phyloP scores from a whole-genome alignment of 2,797 vertebrate species.

The Phalloptychus januarius region DNA sequence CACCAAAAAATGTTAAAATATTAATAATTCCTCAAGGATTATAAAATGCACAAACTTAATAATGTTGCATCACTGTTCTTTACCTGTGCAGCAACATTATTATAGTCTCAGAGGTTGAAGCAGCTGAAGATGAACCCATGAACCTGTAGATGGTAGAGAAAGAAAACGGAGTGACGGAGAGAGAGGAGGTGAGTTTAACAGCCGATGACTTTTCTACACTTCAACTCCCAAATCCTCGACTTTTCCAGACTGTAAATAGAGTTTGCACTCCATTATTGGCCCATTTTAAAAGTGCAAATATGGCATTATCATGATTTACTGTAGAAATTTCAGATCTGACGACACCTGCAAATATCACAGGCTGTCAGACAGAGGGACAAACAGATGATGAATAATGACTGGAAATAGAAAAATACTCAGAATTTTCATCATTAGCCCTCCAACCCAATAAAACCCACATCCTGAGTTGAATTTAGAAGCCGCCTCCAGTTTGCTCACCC shows the following conservation, averaged over 20 bases:
- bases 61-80: not conserved
- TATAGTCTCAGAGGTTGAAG: constrained; percentile 34
- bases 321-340: not conserved
- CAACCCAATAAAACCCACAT: not conserved
- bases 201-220: not conserved
- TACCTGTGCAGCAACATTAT: constrained; percentile 60
- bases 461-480: not conserved
- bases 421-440: not conserved
- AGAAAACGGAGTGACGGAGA: not conserved
- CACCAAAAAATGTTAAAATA: not conserved
- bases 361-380: not conserved
- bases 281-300: not conserved
- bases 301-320: not conserved
- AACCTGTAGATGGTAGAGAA: constrained; percentile 23
- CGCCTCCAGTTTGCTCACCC: constrained; percentile 55
- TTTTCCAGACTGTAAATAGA: not conserved
- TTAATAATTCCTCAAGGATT: not conserved
- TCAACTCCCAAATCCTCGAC: not conserved
- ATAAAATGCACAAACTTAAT: not conserved
- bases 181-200: not conserved
- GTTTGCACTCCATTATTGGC: not conserved
- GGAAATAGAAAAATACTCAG: not conserved
- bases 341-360: not conserved
- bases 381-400: not conserved
- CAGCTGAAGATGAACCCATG: constrained; percentile 5